Base-by-base conservation (phyloP, 2,113 vertebrate genomes). In the Notechis scutatus region DNA sequence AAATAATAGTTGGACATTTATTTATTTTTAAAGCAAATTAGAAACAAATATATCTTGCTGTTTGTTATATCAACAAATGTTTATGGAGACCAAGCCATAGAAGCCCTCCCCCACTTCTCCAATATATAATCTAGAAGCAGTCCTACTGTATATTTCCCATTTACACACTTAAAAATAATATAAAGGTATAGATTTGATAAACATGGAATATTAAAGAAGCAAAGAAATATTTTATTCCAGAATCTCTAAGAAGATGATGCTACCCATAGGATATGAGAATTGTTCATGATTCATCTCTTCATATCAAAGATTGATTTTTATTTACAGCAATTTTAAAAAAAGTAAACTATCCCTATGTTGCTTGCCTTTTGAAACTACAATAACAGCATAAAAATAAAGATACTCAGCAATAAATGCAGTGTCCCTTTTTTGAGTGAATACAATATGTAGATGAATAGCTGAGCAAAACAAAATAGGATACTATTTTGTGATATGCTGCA, bases 221-320 rank as follows among this genome's bases (percentile, higher is more conserved):
- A 94, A 56, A 87, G 64, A 92, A 94, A 95, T 23, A 94, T 94
- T 95, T 7, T 95, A 54, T 95, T 88, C 91, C 0, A 0, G 89
- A 94, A 89, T 88, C 87, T 95, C 92, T 94, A 93, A 96, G 94
- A 91, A 74, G 85, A 88, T 94, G 74, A 90, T 91, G 20, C 55
- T 90, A 94, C 96, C 92, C 94, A 93, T 95, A 93, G 93, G 94
- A 94, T 93, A 95, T 94, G 54, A 95, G 61, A 11, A 20, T 47
- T 90, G 56, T 34, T 94, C 88, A 86, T 95, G 56, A 92, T 64
- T 94, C 61, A 95, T 91, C 87, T 47, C 24, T 94, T 95, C 91
- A 55, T 85, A 69, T 47, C 21, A 15, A 92, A 93, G 93, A 93
- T 90, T 90, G 88, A 57, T 90, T 93, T 54, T 92, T 92, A 26